Percentiles rank a stretch among this genome's conserved stretches.
Evolutionary conservation across 2,888 invertebrate genomes (phyloP).

Genomic region (Drosophila bunnanda): DNA sequence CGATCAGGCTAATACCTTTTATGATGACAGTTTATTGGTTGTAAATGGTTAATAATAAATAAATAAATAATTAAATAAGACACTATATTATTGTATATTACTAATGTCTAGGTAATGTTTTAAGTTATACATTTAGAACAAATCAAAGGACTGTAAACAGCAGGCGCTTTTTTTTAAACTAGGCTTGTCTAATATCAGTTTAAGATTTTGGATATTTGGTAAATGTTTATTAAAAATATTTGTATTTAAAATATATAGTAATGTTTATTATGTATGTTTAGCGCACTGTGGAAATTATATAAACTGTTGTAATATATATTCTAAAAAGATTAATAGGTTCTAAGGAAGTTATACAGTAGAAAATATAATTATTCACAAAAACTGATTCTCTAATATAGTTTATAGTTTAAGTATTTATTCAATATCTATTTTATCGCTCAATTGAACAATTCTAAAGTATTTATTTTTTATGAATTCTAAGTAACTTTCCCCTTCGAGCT

Average conservation of each 20-base stretch:
- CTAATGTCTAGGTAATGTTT: neutral
- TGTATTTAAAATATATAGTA: neutral
- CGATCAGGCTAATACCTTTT: constrained; percentile 34
- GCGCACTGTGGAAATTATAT: neutral
- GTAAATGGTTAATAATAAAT: too few relatives aligned
- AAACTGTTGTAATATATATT: neutral
- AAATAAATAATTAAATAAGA: neutral
- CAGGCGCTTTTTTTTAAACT: neutral
- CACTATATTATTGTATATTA: neutral
- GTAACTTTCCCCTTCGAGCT: neutral
- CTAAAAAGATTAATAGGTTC: neutral
- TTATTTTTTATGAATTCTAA: neutral
- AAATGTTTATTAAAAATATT: neutral
- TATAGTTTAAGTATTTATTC: too few relatives aligned
- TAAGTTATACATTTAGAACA: too few relatives aligned
- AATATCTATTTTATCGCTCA: neutral
- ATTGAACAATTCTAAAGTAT: neutral
- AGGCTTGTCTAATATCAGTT: neutral
- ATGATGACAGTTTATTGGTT: neutral
- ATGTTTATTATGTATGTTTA: neutral
- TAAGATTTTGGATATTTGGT: neutral
- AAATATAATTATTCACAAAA: too few relatives aligned
- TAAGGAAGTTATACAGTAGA: too few relatives aligned
- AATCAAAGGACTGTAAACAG: neutral
- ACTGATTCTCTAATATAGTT: too few relatives aligned